Percentiles rank a stretch among this genome's conserved stretches.
phyloP scores from a whole-genome alignment of 2,888 invertebrate genomes.

The Pherbina coryleti region DNA sequence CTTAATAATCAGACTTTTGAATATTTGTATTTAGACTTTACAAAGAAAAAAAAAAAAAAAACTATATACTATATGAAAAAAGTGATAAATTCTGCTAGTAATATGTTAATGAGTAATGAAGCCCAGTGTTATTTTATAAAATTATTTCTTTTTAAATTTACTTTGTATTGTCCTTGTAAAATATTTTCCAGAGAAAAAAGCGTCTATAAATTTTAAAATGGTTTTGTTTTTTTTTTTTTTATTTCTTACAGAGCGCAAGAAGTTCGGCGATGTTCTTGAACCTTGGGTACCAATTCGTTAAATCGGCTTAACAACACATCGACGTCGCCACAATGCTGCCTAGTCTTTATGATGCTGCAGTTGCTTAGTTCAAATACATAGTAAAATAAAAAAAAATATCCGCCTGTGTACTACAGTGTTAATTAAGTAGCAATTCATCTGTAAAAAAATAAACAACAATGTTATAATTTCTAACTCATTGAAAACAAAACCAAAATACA shows the following conservation, averaged over 20 bases:
- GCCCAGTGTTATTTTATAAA: no score
- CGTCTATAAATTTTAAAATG: not conserved
- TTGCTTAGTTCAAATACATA: no score
- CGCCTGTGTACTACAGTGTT: not conserved
- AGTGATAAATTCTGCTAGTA: no score
- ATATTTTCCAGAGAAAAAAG: not conserved
- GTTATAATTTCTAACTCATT: not conserved
- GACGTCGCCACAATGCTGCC: not conserved
- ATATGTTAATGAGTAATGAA: no score
- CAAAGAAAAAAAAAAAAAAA: no score
- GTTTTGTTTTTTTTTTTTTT: not conserved
- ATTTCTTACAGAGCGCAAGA: constrained; percentile 72
- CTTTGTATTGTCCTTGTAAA: not conserved
- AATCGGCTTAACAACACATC: constrained; percentile 15
- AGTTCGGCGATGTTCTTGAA: constrained; percentile 75
- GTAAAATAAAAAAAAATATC: not conserved
- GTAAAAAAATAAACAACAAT: not conserved
- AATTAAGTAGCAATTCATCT: not conserved
- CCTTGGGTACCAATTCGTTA: constrained; percentile 79
- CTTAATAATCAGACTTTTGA: no score
- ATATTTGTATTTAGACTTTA: no score
- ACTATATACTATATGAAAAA: no score
- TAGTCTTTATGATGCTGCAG: not conserved
- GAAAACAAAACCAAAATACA: not conserved
- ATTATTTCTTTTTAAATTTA: not conserved